These are phyloP conservation scores for Pseudoatta argentina DNA, from an alignment of 1,140 invertebrate genomes.

Conservation along the genomic window DNA sequence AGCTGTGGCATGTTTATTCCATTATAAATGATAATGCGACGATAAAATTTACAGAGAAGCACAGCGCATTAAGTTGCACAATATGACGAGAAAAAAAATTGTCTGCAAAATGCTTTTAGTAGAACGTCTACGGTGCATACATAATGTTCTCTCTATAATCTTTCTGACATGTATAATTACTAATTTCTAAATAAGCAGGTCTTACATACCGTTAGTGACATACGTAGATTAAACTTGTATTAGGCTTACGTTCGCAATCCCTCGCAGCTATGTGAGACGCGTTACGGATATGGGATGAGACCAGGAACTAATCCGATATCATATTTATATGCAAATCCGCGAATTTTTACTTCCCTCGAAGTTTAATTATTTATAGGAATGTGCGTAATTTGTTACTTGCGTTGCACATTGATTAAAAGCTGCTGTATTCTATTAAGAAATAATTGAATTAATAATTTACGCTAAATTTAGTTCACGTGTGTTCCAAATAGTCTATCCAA, in stretches of 20 bases:
- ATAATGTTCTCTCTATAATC: conserved; percentile 13
- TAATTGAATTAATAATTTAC: conserved; percentile 24
- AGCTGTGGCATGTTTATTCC: not conserved
- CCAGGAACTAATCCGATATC: not conserved
- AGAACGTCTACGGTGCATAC: conserved; percentile 1
- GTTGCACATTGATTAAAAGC: not conserved
- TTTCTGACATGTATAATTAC: conserved; percentile 52
- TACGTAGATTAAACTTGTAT: conserved; percentile 34
- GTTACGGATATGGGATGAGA: not conserved
- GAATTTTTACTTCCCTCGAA: not conserved
- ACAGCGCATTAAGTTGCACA: conserved; percentile 22
- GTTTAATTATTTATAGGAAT: conserved; percentile 20
- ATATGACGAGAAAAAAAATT: conserved; percentile 30
- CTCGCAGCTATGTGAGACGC: not conserved
- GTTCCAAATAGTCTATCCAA: too few relatives aligned
- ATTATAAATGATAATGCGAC: conserved; percentile 19
- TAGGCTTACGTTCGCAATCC: conserved; percentile 5
- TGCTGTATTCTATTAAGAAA: not conserved
- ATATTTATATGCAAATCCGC: conserved; percentile 38
- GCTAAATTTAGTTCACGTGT: too few relatives aligned
- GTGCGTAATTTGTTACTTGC: not conserved
- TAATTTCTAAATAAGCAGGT: conserved; percentile 46
- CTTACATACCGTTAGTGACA: conserved; percentile 37
- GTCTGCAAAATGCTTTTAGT: conserved; percentile 19
- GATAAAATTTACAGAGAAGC: conserved; percentile 36